Percentiles rank a stretch among this genome's conserved stretches.
These are phyloP conservation scores for Tridacna crocea DNA, from an alignment of 2,888 invertebrate genomes.

Conservation along the genomic window DNA sequence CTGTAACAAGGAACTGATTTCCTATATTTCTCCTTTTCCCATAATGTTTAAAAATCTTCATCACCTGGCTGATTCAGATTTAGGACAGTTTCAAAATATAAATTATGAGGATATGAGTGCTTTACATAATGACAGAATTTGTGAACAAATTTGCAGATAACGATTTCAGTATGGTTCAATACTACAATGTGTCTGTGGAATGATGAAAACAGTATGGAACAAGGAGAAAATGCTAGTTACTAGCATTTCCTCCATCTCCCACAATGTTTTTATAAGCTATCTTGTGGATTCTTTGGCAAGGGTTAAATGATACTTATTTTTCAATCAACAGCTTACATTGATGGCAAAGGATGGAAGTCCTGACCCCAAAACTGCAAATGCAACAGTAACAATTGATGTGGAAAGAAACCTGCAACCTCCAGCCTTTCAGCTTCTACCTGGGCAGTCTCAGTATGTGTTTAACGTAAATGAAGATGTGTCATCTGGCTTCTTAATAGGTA, in stretches of 20 bases:
- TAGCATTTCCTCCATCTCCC: not conserved
- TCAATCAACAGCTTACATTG: slow-evolving; percentile 52
- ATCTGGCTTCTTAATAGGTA: slow-evolving; percentile 57
- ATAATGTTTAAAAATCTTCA: too few species aligned
- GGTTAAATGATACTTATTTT: not conserved
- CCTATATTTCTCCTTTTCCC: too few species aligned
- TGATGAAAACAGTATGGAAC: not conserved
- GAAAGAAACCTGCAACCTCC: slow-evolving; percentile 70
- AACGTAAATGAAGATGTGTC: slow-evolving; percentile 54
- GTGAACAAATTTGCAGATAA: not conserved
- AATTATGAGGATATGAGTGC: too few species aligned
- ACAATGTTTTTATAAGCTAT: not conserved
- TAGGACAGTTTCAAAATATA: too few species aligned
- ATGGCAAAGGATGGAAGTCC: slow-evolving; percentile 62
- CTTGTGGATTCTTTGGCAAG: too few species aligned
- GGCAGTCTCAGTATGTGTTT: slow-evolving; percentile 64
- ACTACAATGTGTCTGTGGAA: not conserved
- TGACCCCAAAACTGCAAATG: slow-evolving; percentile 34
- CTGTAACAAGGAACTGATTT: too few species aligned
- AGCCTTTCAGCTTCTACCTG: slow-evolving; percentile 48
- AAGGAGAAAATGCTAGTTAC: not conserved
- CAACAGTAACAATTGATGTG: slow-evolving; percentile 64
- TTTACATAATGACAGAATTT: too few species aligned
- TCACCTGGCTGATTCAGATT: too few species aligned
- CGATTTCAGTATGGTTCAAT: not conserved